Evolutionary conservation across 2,113 vertebrate genomes (phyloP).

Genomic region (Capreolus pygargus): DNA sequence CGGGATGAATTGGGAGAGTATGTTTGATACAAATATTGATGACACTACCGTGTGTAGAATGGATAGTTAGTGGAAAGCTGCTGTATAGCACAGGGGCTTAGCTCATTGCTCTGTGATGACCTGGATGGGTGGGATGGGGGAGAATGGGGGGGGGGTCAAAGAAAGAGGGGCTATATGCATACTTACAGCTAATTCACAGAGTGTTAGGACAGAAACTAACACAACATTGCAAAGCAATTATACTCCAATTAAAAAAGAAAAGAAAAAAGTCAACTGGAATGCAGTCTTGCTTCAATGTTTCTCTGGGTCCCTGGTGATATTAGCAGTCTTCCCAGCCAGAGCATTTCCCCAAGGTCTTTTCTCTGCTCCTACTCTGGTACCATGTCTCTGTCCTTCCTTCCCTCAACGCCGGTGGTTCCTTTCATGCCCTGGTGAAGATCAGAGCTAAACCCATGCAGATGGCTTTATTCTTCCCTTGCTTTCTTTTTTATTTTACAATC

Average conservation of each 20-base stretch:
- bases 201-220: background rate
- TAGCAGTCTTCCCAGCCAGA: background rate
- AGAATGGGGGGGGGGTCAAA: background rate
- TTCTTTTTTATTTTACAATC: background rate
- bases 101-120: background rate
- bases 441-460: background rate
- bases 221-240: background rate
- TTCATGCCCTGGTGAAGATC: background rate
- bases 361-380: background rate
- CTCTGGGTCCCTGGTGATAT: background rate
- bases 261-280: background rate
- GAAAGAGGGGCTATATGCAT: background rate
- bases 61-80: background rate
- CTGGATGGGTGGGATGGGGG: background rate
- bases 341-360: background rate
- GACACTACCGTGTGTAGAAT: background rate
- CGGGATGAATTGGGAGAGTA: background rate
- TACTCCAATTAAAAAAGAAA: background rate
- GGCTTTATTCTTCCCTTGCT: background rate
- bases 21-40: background rate
- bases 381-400: accelerated
- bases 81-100: background rate
- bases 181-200: background rate
- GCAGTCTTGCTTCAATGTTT: background rate
- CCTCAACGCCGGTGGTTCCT: background rate